A percentile compares a stretch with the other conserved stretches of the same genome.
These are phyloP conservation scores for Paramormyrops hopkinsi DNA, from an alignment of 2,797 vertebrate species.

Conservation along the genomic window DNA sequence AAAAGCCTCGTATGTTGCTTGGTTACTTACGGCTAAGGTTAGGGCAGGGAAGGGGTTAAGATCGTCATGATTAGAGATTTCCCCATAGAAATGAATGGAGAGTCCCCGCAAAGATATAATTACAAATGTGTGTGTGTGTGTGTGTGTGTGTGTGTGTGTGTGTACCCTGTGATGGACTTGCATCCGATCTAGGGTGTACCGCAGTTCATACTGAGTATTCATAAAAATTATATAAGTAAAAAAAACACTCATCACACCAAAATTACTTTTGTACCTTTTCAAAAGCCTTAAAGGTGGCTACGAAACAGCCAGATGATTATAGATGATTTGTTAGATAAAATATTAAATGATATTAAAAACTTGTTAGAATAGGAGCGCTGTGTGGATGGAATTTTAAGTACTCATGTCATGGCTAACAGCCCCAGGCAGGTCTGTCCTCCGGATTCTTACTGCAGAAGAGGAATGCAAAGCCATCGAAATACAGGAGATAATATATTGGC, in stretches of 20 bases:
- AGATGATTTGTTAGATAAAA: slow-evolving; percentile 14
- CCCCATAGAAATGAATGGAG: not conserved
- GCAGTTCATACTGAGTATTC: not conserved
- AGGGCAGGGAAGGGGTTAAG: not conserved
- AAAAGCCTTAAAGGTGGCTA: not conserved
- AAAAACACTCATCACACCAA: not conserved
- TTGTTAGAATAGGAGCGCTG: not conserved
- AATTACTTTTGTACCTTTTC: slow-evolving; percentile 2
- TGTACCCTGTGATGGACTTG: not conserved
- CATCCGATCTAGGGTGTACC: not conserved
- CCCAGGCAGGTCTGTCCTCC: not conserved
- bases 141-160: not conserved
- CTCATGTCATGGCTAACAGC: not conserved
- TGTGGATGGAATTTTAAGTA: slow-evolving; percentile 7
- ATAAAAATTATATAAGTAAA: slow-evolving; percentile 4
- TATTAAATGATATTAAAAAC: slow-evolving; percentile 12
- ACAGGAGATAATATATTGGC: slow-evolving; percentile 10
- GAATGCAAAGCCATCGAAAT: not conserved
- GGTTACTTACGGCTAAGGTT: not conserved
- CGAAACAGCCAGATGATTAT: slow-evolving; percentile 9
- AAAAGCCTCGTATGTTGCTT: not conserved
- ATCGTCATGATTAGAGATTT: not conserved
- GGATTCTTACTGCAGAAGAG: slow-evolving; percentile 5
- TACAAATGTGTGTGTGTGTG: not conserved
- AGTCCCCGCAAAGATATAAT: not conserved